These are phyloP conservation scores for Tetrao urogallus DNA, from an alignment of 2,113 vertebrate species.

Conservation along the genomic window DNA sequence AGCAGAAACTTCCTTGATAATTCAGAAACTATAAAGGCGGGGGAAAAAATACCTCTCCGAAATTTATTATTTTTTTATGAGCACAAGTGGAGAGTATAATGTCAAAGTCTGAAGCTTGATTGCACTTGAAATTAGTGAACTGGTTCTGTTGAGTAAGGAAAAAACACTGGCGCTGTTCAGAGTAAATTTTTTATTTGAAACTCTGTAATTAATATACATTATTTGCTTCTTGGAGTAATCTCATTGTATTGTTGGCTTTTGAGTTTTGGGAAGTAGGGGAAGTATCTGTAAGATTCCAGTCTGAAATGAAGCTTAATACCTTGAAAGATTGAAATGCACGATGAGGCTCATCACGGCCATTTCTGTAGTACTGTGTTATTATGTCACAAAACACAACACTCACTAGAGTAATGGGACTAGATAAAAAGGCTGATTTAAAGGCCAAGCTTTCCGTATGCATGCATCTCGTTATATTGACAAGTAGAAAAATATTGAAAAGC, in stretches of 20 bases:
- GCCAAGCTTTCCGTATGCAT: background rate
- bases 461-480: constrained; percentile 25
- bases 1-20: background rate
- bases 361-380: background rate
- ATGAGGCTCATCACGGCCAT: background rate
- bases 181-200: background rate
- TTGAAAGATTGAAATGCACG: accelerated
- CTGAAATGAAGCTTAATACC: background rate
- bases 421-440: constrained; percentile 15
- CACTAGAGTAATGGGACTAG: background rate
- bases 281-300: background rate
- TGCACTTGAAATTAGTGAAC: background rate
- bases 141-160: background rate
- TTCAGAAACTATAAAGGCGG: background rate
- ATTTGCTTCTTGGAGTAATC: background rate
- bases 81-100: background rate
- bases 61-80: background rate
- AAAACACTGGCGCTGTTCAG: background rate
- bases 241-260: background rate
- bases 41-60: background rate
- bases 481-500: constrained; percentile 46
- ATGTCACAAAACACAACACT: background rate
- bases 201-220: background rate
- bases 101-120: background rate
- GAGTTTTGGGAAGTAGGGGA: background rate